These are phyloP conservation scores for Acanthisitta chloris DNA, from an alignment of 2,113 vertebrate species.

Conservation along the genomic window DNA sequence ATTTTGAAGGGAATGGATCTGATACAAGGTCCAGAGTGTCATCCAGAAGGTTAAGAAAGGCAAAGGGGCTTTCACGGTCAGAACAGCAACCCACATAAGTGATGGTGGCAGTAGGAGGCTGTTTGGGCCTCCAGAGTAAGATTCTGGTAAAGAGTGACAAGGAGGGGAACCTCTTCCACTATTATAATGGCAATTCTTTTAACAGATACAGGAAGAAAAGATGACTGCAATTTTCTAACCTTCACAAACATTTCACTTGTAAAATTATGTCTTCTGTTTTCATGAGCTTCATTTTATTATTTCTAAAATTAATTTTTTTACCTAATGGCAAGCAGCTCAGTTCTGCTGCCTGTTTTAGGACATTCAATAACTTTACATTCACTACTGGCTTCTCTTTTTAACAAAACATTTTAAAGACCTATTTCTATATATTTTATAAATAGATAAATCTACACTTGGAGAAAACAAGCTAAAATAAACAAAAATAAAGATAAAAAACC, in stretches of 20 bases:
- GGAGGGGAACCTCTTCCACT: background rate
- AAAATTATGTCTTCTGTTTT: background rate
- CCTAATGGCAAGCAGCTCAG: background rate
- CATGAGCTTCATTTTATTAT: background rate
- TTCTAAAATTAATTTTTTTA: background rate
- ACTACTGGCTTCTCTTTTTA: background rate
- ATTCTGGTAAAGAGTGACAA: background rate
- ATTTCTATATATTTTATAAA: background rate
- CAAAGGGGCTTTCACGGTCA: background rate
- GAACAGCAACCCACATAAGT: background rate
- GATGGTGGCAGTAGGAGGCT: background rate
- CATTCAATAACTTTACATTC: background rate
- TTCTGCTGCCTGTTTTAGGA: background rate
- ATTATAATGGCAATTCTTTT: background rate
- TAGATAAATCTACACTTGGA: background rate
- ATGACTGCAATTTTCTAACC: background rate
- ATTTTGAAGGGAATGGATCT: background rate
- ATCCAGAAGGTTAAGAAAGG: background rate
- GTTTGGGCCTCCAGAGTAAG: background rate
- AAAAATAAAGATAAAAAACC: background rate
- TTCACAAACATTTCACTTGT: background rate
- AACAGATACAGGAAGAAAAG: background rate
- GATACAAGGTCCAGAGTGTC: background rate
- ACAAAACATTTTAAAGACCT: background rate
- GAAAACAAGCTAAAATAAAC: slow-evolving; percentile 24